These are phyloP conservation scores for Eustalomyia histrio DNA, from an alignment of 2,888 invertebrate species.

Conservation along the genomic window DNA sequence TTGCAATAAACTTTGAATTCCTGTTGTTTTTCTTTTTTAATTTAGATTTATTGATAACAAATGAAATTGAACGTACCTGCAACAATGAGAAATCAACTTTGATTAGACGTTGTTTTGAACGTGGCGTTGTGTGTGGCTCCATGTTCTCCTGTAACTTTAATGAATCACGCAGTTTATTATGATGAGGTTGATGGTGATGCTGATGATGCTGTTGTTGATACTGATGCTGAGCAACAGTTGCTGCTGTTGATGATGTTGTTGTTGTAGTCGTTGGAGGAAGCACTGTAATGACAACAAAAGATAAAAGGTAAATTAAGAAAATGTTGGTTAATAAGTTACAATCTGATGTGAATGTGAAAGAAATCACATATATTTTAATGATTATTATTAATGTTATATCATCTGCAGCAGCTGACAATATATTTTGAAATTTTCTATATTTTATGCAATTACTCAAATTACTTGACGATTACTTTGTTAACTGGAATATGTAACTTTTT, in stretches of 20 bases:
- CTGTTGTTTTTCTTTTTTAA: neutral
- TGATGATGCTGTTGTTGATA: constrained; percentile 62
- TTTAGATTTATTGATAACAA: neutral
- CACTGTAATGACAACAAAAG: constrained; percentile 74
- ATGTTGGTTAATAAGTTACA: constrained; percentile 19
- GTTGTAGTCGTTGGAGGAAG: constrained; percentile 75
- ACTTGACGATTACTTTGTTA: neutral
- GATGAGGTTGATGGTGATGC: constrained; percentile 52
- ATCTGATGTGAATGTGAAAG: constrained; percentile 18
- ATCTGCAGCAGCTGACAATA: constrained; percentile 15
- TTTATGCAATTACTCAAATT: neutral
- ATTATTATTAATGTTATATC: constrained; percentile 18
- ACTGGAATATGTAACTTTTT: neutral
- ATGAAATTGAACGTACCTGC: constrained; percentile 81
- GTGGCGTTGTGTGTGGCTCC: constrained; percentile 80
- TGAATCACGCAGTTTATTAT: constrained; percentile 68
- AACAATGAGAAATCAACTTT: constrained; percentile 91
- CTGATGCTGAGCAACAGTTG: constrained; percentile 45
- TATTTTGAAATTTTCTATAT: neutral
- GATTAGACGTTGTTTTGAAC: constrained; percentile 83
- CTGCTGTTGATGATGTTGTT: constrained; percentile 63
- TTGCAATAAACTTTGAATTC: neutral
- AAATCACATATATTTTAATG: constrained; percentile 12
- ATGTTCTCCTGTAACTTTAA: constrained; percentile 71
- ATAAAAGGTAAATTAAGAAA: neutral